These are phyloP conservation scores for Indri indri DNA, from an alignment of 2,113 vertebrate genomes.

Conservation along the genomic window DNA sequence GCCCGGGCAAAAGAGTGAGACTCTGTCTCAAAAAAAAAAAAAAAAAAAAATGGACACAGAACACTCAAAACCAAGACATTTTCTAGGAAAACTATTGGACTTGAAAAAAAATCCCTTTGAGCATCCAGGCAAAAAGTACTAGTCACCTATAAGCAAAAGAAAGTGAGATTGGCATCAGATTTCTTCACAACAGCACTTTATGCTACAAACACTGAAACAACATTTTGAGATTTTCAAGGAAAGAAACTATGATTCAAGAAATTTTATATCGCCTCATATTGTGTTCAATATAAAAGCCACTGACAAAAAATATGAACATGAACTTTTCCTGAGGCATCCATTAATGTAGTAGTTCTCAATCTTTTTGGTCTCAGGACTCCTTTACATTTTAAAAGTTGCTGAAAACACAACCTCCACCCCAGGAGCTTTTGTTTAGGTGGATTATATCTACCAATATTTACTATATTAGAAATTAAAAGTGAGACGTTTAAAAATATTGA, in stretches of 20 bases:
- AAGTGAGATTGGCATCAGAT: neutral
- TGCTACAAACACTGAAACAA: neutral
- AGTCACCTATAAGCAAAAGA: neutral
- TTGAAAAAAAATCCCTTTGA: neutral
- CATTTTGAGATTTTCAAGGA: neutral
- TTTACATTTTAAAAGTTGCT: slow-evolving; percentile 5
- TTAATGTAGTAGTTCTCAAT: neutral
- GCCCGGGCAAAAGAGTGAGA: no score
- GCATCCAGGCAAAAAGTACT: neutral
- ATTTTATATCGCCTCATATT: neutral
- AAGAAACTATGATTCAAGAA: neutral
- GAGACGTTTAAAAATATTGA: neutral
- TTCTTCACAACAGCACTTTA: neutral
- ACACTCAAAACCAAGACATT: neutral
- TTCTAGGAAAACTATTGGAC: neutral
- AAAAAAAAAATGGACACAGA: neutral
- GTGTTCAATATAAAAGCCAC: neutral
- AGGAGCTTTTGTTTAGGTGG: neutral
- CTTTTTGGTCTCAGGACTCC: neutral
- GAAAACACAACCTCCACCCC: neutral
- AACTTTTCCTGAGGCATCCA: neutral
- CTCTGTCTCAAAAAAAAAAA: no score
- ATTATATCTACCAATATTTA: neutral
- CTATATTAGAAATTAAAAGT: neutral
- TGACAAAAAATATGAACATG: neutral